Evolutionary conservation across 2,113 vertebrate genomes (phyloP).

Genomic region (Lagopus leucura): DNA sequence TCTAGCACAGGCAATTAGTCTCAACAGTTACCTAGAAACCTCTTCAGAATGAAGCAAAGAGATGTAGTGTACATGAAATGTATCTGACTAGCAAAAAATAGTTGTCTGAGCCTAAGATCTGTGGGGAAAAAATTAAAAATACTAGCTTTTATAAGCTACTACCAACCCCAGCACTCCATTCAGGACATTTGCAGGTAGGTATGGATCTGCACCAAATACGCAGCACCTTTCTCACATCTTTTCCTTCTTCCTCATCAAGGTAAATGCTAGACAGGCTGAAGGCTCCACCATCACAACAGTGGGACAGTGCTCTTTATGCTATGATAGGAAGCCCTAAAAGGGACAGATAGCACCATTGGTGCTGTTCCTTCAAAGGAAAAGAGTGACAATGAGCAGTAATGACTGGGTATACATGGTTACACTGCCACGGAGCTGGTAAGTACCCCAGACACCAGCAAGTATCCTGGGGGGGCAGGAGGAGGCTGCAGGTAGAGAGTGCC

Average conservation of each 20-base stretch:
- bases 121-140: background rate
- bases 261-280: rapidly evolving
- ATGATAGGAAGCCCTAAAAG: background rate
- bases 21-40: background rate
- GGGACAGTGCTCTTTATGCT: background rate
- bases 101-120: background rate
- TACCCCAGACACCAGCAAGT: background rate
- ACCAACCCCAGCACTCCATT: background rate
- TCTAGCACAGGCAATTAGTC: background rate
- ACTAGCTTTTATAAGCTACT: background rate
- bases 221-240: background rate
- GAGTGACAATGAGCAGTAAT: rapidly evolving
- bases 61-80: background rate
- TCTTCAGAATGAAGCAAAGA: background rate
- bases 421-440: background rate
- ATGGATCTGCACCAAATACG: background rate
- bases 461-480: background rate
- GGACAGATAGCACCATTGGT: background rate
- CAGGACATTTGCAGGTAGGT: background rate
- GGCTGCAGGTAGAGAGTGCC: background rate
- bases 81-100: background rate
- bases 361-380: background rate
- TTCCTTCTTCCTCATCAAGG: background rate
- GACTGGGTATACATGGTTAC: background rate
- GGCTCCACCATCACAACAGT: background rate